These are phyloP conservation scores for Tenebrosternarchus preto DNA, from an alignment of 2,113 vertebrate genomes.

Conservation along the genomic window DNA sequence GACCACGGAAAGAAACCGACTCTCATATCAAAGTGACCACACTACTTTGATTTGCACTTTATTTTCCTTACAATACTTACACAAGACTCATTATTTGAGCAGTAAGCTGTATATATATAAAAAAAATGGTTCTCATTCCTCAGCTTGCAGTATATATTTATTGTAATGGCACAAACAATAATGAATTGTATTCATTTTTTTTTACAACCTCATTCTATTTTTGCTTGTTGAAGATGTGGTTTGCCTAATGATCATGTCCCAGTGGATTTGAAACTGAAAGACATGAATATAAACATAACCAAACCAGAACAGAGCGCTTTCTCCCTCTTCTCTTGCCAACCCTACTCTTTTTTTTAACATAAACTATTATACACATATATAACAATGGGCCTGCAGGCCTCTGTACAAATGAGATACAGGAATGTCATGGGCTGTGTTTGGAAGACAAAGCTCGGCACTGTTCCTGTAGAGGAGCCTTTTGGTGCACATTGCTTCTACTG, in stretches of 20 bases:
- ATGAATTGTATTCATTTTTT: neutral
- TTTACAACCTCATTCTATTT: neutral
- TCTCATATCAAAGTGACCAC: conserved; percentile 24
- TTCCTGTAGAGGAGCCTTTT: neutral
- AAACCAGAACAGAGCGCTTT: neutral
- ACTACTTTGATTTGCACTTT: neutral
- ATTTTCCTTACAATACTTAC: neutral
- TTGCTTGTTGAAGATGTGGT: conserved; percentile 24
- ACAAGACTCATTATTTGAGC: conserved; percentile 4
- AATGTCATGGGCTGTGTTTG: neutral
- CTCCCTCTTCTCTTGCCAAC: neutral
- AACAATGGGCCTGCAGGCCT: neutral
- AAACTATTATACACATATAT: neutral
- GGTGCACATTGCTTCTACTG: conserved; percentile 8
- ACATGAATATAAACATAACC: conserved; percentile 2
- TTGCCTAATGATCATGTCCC: neutral
- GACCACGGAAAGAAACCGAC: conserved; percentile 23
- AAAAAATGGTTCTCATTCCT: neutral
- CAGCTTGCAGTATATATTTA: neutral
- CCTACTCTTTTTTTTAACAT: neutral
- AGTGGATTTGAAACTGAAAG: conserved; percentile 22
- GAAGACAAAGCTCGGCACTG: conserved; percentile 15
- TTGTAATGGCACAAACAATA: conserved; percentile 23
- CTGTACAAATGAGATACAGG: neutral
- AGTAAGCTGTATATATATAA: neutral